Conservation (phyloP, 2,888 invertebrate species). For the Tiliacea aurago region DNA sequence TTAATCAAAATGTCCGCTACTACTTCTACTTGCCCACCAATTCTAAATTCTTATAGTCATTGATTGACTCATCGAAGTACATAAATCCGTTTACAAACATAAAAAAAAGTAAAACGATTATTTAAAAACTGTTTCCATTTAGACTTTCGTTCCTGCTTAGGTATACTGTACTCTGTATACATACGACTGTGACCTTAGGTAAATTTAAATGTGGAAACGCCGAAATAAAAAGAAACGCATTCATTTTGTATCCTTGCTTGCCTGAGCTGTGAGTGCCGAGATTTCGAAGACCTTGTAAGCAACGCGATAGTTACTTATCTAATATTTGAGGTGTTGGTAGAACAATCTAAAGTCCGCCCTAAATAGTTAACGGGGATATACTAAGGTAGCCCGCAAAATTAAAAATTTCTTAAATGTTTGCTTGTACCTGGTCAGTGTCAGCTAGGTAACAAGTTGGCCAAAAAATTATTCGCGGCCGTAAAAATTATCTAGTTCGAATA, state of each 20-base stretch:
- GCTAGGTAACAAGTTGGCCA: too few relatives aligned
- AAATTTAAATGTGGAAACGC: constrained; percentile 24
- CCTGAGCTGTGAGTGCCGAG: constrained; percentile 1
- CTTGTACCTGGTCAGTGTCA: too few relatives aligned
- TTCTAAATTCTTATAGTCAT: too few relatives aligned
- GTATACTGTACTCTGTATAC: too few relatives aligned
- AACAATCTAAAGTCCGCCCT: background rate
- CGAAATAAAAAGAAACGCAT: constrained; percentile 9
- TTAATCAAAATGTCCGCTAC: too few relatives aligned
- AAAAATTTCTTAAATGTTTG: too few relatives aligned
- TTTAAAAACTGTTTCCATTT: background rate
- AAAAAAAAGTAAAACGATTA: background rate
- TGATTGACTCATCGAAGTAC: background rate
- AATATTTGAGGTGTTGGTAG: background rate
- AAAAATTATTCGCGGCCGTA: too few relatives aligned
- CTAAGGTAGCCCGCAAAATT: background rate
- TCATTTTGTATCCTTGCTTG: constrained; percentile 26
- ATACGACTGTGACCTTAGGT: constrained; percentile 14
- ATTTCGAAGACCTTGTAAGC: constrained; percentile 18
- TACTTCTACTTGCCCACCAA: too few relatives aligned
- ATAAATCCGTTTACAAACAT: background rate
- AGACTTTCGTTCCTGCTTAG: too few relatives aligned
- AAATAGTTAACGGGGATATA: background rate
- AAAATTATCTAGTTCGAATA: too few relatives aligned
- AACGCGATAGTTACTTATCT: constrained; percentile 1